A percentile compares a stretch with the other conserved stretches of the same genome.
These are phyloP conservation scores for Thereva nobilitata DNA, from an alignment of 2,888 invertebrate species.

Conservation along the genomic window DNA sequence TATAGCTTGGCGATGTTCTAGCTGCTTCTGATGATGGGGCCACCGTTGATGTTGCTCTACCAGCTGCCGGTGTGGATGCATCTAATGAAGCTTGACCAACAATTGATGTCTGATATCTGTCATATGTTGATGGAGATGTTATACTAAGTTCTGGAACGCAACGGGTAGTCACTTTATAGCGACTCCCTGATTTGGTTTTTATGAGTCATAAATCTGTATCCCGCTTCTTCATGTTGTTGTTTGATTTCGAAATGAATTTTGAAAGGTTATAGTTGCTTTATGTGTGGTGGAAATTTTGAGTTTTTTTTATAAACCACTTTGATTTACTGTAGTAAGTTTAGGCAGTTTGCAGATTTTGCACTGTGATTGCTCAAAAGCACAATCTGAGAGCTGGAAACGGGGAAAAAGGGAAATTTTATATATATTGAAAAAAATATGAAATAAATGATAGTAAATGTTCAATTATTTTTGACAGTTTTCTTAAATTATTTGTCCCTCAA, in stretches of 20 bases:
- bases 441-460: too few relatives aligned
- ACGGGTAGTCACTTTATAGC: conserved; percentile 56
- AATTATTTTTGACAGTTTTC: too few relatives aligned
- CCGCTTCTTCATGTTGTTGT: conserved; percentile 55
- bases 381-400: too few relatives aligned
- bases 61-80: conserved; percentile 43
- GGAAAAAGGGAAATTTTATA: too few relatives aligned
- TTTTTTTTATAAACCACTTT: background rate
- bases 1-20: conserved; percentile 49
- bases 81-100: conserved; percentile 29
- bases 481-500: too few relatives aligned
- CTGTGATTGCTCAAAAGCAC: too few relatives aligned
- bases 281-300: conserved; percentile 24
- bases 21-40: conserved; percentile 46
- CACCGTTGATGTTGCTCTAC: conserved; percentile 46
- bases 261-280: conserved; percentile 19
- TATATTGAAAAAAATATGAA: too few relatives aligned
- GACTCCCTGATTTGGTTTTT: conserved; percentile 54
- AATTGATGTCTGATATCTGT: background rate
- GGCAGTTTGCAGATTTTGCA: too few relatives aligned
- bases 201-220: conserved; percentile 59
- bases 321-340: too few relatives aligned
- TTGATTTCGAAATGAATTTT: conserved; percentile 20
- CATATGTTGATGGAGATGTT: conserved; percentile 47
- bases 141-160: conserved; percentile 58